These are phyloP conservation scores for Emys orbicularis DNA, from an alignment of 2,797 vertebrate species.

Conservation along the genomic window DNA sequence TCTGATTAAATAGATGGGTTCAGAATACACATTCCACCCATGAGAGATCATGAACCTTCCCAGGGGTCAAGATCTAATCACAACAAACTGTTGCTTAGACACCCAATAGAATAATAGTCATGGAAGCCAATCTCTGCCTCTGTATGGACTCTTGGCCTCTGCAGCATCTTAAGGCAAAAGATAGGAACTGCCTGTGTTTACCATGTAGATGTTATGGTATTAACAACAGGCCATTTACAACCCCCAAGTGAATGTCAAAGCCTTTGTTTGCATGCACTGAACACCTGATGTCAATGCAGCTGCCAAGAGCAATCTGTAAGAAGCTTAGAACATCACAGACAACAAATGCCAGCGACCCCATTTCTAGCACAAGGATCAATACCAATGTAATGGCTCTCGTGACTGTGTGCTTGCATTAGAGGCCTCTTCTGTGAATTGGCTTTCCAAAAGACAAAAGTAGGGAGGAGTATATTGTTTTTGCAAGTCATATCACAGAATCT, in stretches of 20 bases:
- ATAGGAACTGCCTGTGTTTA: constrained; percentile 4
- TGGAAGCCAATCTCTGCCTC: background rate
- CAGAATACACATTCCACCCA: constrained; percentile 21
- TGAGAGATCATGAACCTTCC: background rate
- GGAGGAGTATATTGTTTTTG: background rate
- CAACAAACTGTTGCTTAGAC: constrained; percentile 33
- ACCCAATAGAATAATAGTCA: background rate
- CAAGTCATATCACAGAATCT: background rate
- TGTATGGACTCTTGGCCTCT: background rate
- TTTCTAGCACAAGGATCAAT: background rate
- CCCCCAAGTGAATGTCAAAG: constrained; percentile 41
- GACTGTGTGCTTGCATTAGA: background rate
- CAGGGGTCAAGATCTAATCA: constrained; percentile 25
- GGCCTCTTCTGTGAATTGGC: background rate
- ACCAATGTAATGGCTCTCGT: fast-evolving
- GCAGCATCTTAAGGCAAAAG: background rate
- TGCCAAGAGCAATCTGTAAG: constrained; percentile 54
- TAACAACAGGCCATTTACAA: constrained; percentile 40
- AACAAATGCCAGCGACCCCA: background rate
- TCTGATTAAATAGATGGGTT: background rate
- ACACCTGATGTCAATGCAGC: constrained; percentile 37
- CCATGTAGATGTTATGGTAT: constrained; percentile 15
- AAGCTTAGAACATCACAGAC: background rate
- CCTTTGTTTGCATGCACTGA: constrained; percentile 60
- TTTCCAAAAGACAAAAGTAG: background rate